Percentiles rank a stretch among this genome's conserved stretches.
These are phyloP conservation scores for Stichopus horrens DNA, from an alignment of 53 echinoderm and acorn worm genomes.

Conservation along the genomic window DNA sequence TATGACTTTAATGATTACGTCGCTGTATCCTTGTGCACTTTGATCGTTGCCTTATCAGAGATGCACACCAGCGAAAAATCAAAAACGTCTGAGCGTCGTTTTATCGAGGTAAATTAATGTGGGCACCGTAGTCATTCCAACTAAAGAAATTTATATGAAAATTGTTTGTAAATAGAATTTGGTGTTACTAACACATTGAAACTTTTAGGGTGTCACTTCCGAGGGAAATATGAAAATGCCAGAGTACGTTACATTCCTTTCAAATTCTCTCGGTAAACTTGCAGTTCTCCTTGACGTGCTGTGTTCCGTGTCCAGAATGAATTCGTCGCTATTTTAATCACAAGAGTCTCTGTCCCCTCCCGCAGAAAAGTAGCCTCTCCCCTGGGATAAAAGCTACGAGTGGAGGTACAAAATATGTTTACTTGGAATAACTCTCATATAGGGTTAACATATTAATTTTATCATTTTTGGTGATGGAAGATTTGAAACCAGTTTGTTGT, in stretches of 20 bases:
- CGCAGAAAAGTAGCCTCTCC: too few relatives aligned
- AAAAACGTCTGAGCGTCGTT: neutral
- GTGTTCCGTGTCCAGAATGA: neutral
- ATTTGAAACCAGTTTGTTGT: too few relatives aligned
- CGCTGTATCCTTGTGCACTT: neutral
- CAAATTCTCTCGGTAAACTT: neutral
- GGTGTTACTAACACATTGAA: conserved; percentile 26
- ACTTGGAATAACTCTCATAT: too few relatives aligned
- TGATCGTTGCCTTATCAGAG: conserved; percentile 33
- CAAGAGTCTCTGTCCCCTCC: too few relatives aligned
- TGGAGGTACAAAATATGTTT: too few relatives aligned
- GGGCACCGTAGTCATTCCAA: conserved; percentile 42
- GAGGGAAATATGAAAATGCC: neutral
- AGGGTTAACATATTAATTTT: too few relatives aligned
- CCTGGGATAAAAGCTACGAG: too few relatives aligned
- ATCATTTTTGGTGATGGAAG: too few relatives aligned
- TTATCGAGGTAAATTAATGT: neutral
- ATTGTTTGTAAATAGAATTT: conserved; percentile 27
- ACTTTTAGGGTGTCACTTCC: neutral
- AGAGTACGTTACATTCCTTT: neutral
- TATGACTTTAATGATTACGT: too few relatives aligned
- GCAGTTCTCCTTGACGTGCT: neutral
- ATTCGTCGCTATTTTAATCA: too few relatives aligned
- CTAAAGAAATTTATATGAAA: conserved; percentile 37
- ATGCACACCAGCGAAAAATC: neutral